Base-by-base conservation (phyloP, 1,140 invertebrate genomes). In the Coptotermes formosanus region DNA sequence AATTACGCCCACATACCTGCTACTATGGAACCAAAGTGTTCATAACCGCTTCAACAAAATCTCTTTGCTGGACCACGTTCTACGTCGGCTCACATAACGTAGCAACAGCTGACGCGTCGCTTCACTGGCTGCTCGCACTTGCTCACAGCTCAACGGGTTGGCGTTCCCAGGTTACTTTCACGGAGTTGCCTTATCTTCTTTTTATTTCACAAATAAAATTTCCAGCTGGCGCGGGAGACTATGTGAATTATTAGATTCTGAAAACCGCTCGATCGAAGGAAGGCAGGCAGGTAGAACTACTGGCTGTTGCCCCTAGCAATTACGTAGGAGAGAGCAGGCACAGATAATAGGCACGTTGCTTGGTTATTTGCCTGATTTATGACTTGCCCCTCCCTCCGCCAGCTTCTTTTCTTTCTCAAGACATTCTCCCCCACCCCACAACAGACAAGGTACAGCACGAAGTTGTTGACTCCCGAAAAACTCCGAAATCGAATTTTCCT, bases 281-380 rank as follows among this genome's bases (percentile, higher is more conserved):
- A 75, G 59, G n/a, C 64, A 75, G n/a, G 64, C 64, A 75, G 64
- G 64, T 75, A 75, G 25, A 75, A 75, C 64, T 75, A 75, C 64
- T 75, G 64, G n/a, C 64, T 75, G n/a, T 75, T 75, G 64, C 64
- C 64, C 64, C 25, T 75, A 75, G 64, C 64, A 75, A 75, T 75
- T 75, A 75, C 30, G 64, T 75, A 75, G 64, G 64, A 75, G 64
- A 75, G 64, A 75, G 64, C 14, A 55, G 8, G 64, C 64, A 30
- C 3, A 75, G 64, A n/a, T 75, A 75, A 75, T 75, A 75, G 64
- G 64, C n/a, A 75, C 7, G 64, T 75, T 12, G 64, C 64, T 25
- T 75, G 64, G 64, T 75, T 75, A 75, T 75, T 75, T 75, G 64
- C 64, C 64, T 75, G 64, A 75, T 75, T 75, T 75, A 75, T 75